Evolutionary conservation across 2,888 invertebrate species (phyloP), one percentile per base, ranked within the genome.

Genomic region (Leptopilina syphax): DNA sequence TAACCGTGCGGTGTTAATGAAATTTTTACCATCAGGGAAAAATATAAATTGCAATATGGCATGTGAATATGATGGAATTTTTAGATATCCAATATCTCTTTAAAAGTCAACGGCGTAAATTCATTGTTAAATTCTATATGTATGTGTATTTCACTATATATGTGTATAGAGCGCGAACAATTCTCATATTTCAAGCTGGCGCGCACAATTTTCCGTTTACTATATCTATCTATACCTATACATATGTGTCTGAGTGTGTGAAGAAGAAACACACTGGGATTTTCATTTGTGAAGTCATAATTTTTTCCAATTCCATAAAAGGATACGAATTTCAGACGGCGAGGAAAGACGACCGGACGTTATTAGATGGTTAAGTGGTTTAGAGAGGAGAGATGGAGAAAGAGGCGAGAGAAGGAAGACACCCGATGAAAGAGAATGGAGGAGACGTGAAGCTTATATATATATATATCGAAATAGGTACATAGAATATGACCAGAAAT

Each of bases 231-330:
- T 3, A 34, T 34, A 34, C 4, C 34, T 34, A 34, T 34, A 34
- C 34, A 34, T 34, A 34, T 34, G 34, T 34, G 34, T 34, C 34
- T 34, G 12, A 1, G 50, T 50, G 12, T 7, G 44, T 78, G 70
- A 78, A 57, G 65, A 60, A 65, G 65, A 79, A 79, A 76, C 81
- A 76, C 81, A 50, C 60, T 81, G 65, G 82, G 84, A 86, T 87
- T 44, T 87, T 87, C 85, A 87, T 87, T 86, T 83, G 85, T 80
- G 83, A 82, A 80, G 82, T 82, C 87, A 84, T 87, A 87, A 87
- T 84, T 87, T 85, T 84, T 84, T 83, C 79, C 79, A 84, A 85
- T 85, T 87, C 82, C 84, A 85, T 84, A 81, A 44, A 83, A 82
- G 79, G 79, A 81, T 65, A 47, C 65, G 79, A 79, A 82, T 80